Conservation (phyloP, 2,888 invertebrate species). For the Amiota minor region DNA sequence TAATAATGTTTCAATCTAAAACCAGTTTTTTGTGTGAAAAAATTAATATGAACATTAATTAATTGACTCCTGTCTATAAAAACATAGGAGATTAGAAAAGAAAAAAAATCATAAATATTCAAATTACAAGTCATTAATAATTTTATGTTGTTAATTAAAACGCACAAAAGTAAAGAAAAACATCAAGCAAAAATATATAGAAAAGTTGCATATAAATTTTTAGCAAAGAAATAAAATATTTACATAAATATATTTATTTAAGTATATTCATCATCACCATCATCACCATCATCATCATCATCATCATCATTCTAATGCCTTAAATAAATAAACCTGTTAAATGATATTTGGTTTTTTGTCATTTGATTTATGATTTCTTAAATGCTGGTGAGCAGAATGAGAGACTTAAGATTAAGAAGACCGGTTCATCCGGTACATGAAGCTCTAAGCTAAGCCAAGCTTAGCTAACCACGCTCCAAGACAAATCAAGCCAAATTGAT, state of each 20-base stretch:
- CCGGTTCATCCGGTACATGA: not conserved
- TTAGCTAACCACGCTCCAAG: too few relatives aligned
- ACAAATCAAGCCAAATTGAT: too few relatives aligned
- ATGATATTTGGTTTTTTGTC: conserved; percentile 10
- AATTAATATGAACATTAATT: conserved; percentile 15
- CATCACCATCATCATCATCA: too few relatives aligned
- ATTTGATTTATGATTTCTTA: conserved; percentile 23
- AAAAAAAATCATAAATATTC: conserved; percentile 11
- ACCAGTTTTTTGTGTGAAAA: conserved; percentile 3
- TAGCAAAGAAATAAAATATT: not conserved
- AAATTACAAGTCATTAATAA: conserved; percentile 11
- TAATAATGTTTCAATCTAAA: not conserved
- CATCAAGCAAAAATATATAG: not conserved
- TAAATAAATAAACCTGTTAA: conserved; percentile 64
- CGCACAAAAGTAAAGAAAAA: not conserved
- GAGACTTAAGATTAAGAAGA: not conserved
- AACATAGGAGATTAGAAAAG: not conserved
- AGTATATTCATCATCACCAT: too few relatives aligned
- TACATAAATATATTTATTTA: too few relatives aligned
- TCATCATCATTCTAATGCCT: not conserved
- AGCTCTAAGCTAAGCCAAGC: too few relatives aligned
- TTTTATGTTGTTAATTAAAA: conserved; percentile 23
- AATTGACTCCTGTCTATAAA: not conserved
- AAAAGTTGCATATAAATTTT: conserved; percentile 12
- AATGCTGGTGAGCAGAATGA: conserved; percentile 10